Base-by-base conservation (phyloP, 2,888 invertebrate genomes). In the Cheilosia urbana region DNA sequence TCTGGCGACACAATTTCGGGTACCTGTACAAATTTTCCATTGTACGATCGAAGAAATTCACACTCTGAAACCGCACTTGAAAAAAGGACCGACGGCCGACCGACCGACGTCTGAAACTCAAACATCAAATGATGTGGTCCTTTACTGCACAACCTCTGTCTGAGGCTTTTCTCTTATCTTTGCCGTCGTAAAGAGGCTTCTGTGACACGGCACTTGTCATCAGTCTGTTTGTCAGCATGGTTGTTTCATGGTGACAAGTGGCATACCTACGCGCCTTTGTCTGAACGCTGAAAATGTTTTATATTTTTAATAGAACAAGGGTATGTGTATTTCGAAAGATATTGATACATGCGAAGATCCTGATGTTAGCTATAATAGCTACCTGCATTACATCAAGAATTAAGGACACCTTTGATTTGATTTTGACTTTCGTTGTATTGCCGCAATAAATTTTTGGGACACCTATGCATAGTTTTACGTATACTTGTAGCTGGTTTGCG, bases 1-100 rank as follows among this genome's bases (percentile, higher is more conserved):
- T 72, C 72, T 60, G 82, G 82, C 82, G 82, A 83, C 82, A 83
- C 66, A 55, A 78, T 30, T 76, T 58, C 42, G 19, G 53, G 60
- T 83, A 78, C 78, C 82, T 83, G 71, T 60, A 55, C 19, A 40
- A 62, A 55, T 72, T 19, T 47, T 58, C 30, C 19, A 47, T 65
- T 60, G 65, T 77, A 66, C 30, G 55, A 76, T 68, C 62, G 49
- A 57, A 72, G 17, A 72, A 65, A 66, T 78, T 83, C 82, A 83
- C 82, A 78, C 82, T 83, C 66, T 45, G 40, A 83, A 83, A 83
- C 78, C 78, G 78, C 82, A 83, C 78, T 83, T 83, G 72, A 83
- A 72, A 72, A 82, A 72, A 42, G 49, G 45, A 27, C 51, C 24
- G 27, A 27, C n/a, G 45, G 11, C 37, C 37, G 27, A 37, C 37